Conservation (phyloP, 2,797 vertebrate species). For the Pangasius mekongensis region DNA sequence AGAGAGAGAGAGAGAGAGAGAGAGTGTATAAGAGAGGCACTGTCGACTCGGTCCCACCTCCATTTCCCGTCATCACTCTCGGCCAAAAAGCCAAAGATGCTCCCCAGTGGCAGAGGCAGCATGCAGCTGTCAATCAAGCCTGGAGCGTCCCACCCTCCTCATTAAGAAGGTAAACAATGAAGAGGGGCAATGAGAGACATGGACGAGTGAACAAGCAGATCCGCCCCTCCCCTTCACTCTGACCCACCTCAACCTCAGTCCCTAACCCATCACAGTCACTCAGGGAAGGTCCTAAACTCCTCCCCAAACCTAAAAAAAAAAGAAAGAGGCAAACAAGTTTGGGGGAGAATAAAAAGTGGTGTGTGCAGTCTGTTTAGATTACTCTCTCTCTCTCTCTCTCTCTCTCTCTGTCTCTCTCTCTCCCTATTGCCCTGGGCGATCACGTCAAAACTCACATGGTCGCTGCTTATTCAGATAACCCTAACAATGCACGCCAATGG, state of each 20-base stretch:
- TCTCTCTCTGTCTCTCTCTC: slow-evolving; percentile 60
- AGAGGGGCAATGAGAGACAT: slow-evolving; percentile 88
- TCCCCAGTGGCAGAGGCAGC: slow-evolving; percentile 70
- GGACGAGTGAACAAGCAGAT: slow-evolving; percentile 84
- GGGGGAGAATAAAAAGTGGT: slow-evolving; percentile 37
- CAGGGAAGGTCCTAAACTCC: slow-evolving; percentile 44
- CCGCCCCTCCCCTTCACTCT: slow-evolving; percentile 45
- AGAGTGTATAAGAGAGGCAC: slow-evolving; percentile 34
- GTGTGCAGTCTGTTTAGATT: slow-evolving; percentile 78
- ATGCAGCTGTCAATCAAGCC: slow-evolving; percentile 89
- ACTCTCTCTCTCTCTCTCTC: slow-evolving; percentile 57
- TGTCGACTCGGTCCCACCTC: slow-evolving; percentile 51
- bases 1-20: slow-evolving; percentile 39
- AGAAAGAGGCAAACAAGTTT: slow-evolving; percentile 61
- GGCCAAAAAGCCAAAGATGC: slow-evolving; percentile 81
- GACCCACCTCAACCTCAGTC: slow-evolving; percentile 20
- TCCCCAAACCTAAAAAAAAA: slow-evolving; percentile 32
- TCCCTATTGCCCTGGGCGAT: slow-evolving; percentile 81
- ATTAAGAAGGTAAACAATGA: slow-evolving; percentile 99
- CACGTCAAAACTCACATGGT: slow-evolving; percentile 89
- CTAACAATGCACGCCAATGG: slow-evolving; percentile 87
- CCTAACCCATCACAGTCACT: slow-evolving; percentile 61
- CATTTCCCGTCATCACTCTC: slow-evolving; percentile 41
- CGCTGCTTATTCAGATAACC: slow-evolving; percentile 95
- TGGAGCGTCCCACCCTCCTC: slow-evolving; percentile 90